These are phyloP conservation scores for Drosophila neoperkinsi DNA, from an alignment of 2,888 invertebrate genomes.

Conservation along the genomic window DNA sequence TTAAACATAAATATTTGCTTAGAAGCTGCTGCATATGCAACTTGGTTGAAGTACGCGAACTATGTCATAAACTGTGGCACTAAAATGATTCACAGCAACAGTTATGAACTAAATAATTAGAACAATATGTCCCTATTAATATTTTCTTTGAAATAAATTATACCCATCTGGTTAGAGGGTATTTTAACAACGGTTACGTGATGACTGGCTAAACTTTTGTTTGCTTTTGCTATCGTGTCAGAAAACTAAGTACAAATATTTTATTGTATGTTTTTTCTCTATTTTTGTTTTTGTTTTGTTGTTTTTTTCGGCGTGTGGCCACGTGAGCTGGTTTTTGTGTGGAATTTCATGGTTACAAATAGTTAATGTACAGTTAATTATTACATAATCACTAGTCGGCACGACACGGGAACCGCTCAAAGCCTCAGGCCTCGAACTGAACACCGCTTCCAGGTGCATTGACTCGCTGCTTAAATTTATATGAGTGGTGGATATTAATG, in stretches of 20 bases:
- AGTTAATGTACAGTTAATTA: conserved; percentile 81
- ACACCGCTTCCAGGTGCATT: conserved; percentile 49
- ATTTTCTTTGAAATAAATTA: no score
- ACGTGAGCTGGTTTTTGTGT: conserved; percentile 25
- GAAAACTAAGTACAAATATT: conserved; percentile 46
- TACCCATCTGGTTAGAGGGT: conserved; percentile 16
- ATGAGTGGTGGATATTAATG: neutral
- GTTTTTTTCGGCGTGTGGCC: conserved; percentile 4
- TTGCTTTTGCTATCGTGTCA: conserved; percentile 50
- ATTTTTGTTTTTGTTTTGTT: conserved; percentile 6
- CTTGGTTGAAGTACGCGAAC: neutral
- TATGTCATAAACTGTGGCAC: neutral
- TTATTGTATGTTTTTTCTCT: conserved; percentile 34
- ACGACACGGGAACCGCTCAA: conserved; percentile 48
- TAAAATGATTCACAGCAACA: neutral
- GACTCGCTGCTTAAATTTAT: conserved; percentile 50
- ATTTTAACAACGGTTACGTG: conserved; percentile 5
- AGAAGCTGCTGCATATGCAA: conserved; percentile 39
- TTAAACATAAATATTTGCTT: conserved; percentile 68
- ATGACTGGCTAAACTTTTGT: conserved; percentile 13
- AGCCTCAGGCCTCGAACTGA: conserved; percentile 21
- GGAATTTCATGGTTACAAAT: conserved; percentile 81
- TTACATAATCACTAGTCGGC: conserved; percentile 75
- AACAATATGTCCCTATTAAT: neutral
- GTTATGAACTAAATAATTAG: neutral